A percentile compares a stretch with the other conserved stretches of the same genome.
Evolutionary conservation across 2,113 vertebrate species (phyloP).

Genomic region (Verasper variegatus): DNA sequence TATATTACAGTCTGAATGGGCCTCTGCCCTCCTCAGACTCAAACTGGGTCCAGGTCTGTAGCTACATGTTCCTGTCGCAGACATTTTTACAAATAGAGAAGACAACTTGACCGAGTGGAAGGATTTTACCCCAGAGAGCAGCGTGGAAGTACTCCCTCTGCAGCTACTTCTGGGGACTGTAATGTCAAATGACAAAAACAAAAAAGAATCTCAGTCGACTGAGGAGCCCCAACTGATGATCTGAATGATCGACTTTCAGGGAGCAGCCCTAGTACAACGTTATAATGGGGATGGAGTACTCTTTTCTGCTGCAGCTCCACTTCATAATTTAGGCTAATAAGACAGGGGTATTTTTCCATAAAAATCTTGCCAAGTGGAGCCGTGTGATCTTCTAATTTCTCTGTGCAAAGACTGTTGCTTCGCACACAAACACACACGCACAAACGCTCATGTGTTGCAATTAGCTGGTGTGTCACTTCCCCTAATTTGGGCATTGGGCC

Average conservation of each 20-base stretch:
- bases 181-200: not conserved
- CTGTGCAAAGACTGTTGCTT: slow-evolving; percentile 25
- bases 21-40: too few relatives aligned
- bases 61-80: not conserved
- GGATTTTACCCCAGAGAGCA: too few relatives aligned
- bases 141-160: not conserved
- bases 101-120: too few relatives aligned
- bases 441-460: slow-evolving; percentile 56
- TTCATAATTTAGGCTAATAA: slow-evolving; percentile 43
- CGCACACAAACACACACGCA: not conserved
- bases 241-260: not conserved
- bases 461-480: slow-evolving; percentile 66
- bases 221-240: not conserved
- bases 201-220: not conserved
- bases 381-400: slow-evolving; percentile 32
- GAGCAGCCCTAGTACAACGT: not conserved
- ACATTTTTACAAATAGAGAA: too few relatives aligned
- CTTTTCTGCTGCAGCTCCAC: slow-evolving; percentile 26
- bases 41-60: not conserved
- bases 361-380: slow-evolving; percentile 41
- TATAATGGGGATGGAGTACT: slow-evolving; percentile 35
- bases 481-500: slow-evolving; percentile 73
- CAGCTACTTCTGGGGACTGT: not conserved
- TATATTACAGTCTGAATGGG: too few relatives aligned
- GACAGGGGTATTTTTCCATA: slow-evolving; percentile 36